Base-by-base conservation (phyloP, 1,140 invertebrate species). In the Teleogryllus occipitalis region DNA sequence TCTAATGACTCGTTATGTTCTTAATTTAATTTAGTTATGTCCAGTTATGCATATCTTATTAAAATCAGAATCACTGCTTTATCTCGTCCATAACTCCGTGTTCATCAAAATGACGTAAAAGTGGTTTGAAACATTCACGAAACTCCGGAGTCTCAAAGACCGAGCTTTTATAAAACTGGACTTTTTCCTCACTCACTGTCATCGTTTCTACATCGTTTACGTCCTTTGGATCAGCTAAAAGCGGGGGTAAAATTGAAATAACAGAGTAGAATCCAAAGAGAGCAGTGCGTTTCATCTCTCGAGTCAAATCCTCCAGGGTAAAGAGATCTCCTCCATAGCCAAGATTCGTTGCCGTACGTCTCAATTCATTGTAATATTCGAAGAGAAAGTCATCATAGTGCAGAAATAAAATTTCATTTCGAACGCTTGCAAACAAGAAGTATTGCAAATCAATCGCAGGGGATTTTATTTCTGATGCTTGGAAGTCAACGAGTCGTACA, bases 261-360 rank as follows among this genome's bases (percentile, higher is more conserved):
- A 77, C 77, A 47, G 75, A 22, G 1, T 72, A n/a, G 47, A 81
- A 75, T 0, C 80, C 81, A 79, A 80, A 81, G n/a, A 81, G 21
- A 39, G 22, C 8, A 27, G 49, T 81, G 14, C 65, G 76, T 21
- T 79, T 18, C 8, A 81, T 46, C 18, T 81, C 81, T 46, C 78
- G 49, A 18, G 48, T 75, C 39, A 73, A 18, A 6, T 48, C 22
- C 1, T 74, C 77, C 47, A 80, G 8, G n/a, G 47, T 77, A n/a
- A 78, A 49, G 47, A 18, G 7, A 8, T 21, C 14, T 7, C 18
- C 47, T 8, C 78, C 75, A 15, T 15, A 80, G 0, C n/a, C 0
- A 18, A 80, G 48, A 3, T 18, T 22, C 79, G 3, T 76, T 27
- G 78, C 21, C 7, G 79, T 78, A 8, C 21, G 47, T 0, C 0